Evolutionary conservation across 2,888 invertebrate genomes (phyloP).

Genomic region (Epirrita christyi): DNA sequence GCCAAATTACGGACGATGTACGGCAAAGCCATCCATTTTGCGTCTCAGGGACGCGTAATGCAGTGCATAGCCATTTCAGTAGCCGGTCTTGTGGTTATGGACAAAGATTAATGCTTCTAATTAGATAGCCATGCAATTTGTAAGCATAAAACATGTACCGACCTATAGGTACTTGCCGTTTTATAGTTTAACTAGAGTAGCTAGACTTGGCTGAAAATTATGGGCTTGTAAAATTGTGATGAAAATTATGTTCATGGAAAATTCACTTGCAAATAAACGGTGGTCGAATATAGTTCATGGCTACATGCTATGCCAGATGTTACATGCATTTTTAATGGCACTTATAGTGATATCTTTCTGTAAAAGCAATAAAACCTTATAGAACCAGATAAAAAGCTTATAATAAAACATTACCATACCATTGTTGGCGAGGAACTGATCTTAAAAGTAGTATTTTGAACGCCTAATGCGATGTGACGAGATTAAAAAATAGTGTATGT

Average conservation of each 20-base stretch:
- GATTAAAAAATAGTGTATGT: no score
- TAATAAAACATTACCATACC: no score
- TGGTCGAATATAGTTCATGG: neutral
- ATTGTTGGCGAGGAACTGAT: no score
- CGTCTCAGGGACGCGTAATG: conserved; percentile 33
- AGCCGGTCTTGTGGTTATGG: conserved; percentile 32
- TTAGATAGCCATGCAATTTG: conserved; percentile 28
- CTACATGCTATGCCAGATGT: no score
- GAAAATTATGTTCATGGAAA: neutral
- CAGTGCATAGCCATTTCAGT: conserved; percentile 30
- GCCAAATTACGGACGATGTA: conserved; percentile 30
- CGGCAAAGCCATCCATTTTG: conserved; percentile 30
- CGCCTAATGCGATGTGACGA: no score
- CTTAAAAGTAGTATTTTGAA: no score
- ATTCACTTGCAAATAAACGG: neutral
- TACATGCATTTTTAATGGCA: neutral
- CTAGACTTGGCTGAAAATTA: neutral
- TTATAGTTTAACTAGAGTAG: neutral
- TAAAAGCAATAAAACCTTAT: no score
- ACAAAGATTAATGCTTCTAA: conserved; percentile 34
- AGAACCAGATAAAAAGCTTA: no score
- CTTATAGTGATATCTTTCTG: no score
- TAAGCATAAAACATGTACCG: conserved; percentile 9
- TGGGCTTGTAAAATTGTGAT: neutral
- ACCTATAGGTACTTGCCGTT: neutral